phyloP scores from a whole-genome alignment of 2,797 vertebrate genomes.

The Glyptemys insculpta region DNA sequence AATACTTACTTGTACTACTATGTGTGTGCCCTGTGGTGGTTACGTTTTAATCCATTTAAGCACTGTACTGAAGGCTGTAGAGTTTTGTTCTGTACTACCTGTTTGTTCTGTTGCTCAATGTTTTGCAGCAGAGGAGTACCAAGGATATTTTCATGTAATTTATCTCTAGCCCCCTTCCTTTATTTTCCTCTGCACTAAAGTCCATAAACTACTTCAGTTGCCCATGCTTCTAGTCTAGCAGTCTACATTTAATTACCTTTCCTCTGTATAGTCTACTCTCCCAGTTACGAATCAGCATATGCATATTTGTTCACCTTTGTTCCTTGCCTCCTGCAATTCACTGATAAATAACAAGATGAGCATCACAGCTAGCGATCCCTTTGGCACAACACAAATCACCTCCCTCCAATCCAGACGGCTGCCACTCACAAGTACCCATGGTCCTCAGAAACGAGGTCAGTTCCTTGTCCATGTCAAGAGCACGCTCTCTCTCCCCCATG shows the following conservation, averaged over 20 bases:
- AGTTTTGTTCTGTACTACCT: slow-evolving; percentile 24
- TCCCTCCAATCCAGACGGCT: background rate
- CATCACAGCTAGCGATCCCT: background rate
- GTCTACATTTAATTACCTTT: slow-evolving; percentile 22
- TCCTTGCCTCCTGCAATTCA: slow-evolving; percentile 15
- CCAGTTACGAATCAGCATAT: slow-evolving; percentile 17
- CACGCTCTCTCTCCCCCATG: background rate
- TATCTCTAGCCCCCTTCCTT: background rate
- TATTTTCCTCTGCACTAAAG: slow-evolving; percentile 52
- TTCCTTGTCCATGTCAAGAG: background rate
- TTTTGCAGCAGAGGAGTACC: slow-evolving; percentile 31
- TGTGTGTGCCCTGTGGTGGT: background rate
- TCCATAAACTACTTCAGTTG: slow-evolving; percentile 33
- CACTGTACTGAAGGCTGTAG: slow-evolving; percentile 14
- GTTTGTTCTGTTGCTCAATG: slow-evolving; percentile 33
- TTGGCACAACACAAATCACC: background rate
- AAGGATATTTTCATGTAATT: slow-evolving; percentile 39
- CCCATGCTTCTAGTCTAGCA: background rate
- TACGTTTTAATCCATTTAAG: slow-evolving; percentile 39
- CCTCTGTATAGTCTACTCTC: background rate
- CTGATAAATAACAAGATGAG: background rate
- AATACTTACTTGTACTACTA: slow-evolving; percentile 5
- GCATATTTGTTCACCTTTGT: background rate
- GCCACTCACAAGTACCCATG: background rate
- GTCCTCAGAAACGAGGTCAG: accelerated